Base-by-base conservation (phyloP, 1,140 invertebrate genomes). In the Hylaeus anthracinus region DNA sequence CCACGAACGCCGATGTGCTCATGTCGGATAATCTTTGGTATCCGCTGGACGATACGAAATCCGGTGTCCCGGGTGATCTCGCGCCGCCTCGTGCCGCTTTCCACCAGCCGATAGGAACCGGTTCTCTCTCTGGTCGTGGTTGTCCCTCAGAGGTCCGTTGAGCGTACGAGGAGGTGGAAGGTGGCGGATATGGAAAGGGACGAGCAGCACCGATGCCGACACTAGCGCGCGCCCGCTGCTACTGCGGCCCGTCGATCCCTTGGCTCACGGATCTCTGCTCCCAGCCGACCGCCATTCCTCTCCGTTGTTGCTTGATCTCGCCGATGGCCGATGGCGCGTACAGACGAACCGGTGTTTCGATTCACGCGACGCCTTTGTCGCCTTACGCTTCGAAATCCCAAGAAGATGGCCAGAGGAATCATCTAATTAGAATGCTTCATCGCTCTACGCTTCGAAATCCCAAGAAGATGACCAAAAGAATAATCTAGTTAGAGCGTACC, bases 201-300 rank as follows among this genome's bases (percentile, higher is more conserved):
- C 75, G 84, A 86, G 69, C 81, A 83, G 61, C 88, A 88, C 85
- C 88, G 90, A 91, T 89, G 86, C 86, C 85, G 86, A 91, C 82
- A 86, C 89, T 87, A 88, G 85, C 90, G 84, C 90, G 87, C 86
- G 88, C 82, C 78, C 88, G 84, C 83, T 82, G 87, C 90, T 89
- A 90, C 90, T 90, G 88, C 85, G 65, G 74, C 58, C 63, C 37
- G 14, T 61, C 43, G 58, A 63, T 71, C 67, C 37, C n/a, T 26
- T 73, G 48, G 66, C 41, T 69, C 69, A 63, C 53, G 63, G 51
- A 72, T 75, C 72, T 10, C 55, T 37, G 53, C 58, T 61, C 45
- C 53, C 56, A 74, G 51, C 53, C 67, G 56, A 45, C 15, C 45
- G 56, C 67, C 72, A 55, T 73, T 71, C 45, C 43, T 67, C 60